Conservation (phyloP, 1,140 invertebrate genomes). For the Pantala flavescens region DNA sequence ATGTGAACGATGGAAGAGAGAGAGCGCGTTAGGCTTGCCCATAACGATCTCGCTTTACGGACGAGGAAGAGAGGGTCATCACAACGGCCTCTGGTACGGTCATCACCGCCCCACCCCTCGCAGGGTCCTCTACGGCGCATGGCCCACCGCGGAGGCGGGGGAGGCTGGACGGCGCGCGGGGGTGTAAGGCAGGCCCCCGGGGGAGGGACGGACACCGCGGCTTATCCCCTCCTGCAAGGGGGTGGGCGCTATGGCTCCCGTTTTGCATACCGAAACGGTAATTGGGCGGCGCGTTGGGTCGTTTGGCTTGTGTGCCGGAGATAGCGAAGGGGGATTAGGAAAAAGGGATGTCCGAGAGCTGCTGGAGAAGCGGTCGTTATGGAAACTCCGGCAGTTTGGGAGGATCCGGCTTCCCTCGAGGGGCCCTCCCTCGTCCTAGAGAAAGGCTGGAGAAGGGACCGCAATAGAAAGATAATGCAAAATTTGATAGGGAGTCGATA, state of each 20-base stretch:
- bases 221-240: background rate
- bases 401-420: background rate
- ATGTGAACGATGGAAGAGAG: background rate
- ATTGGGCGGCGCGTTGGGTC: background rate
- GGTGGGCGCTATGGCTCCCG: background rate
- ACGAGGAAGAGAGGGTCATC: background rate
- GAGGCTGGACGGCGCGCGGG: background rate
- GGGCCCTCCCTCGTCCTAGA: background rate
- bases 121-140: background rate
- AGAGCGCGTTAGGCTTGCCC: background rate
- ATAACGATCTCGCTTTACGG: background rate
- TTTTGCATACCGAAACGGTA: constrained; percentile 5
- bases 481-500: background rate
- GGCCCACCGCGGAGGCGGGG: background rate
- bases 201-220: background rate
- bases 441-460: background rate
- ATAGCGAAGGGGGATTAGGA: constrained; percentile 1
- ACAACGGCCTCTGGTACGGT: background rate
- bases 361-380: background rate
- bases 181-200: background rate
- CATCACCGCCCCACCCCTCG: background rate
- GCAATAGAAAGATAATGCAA: background rate
- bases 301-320: background rate
- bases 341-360: background rate
- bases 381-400: background rate